Base-by-base conservation (phyloP, 2,113 vertebrate genomes). In the Amblyopsis rosae region DNA sequence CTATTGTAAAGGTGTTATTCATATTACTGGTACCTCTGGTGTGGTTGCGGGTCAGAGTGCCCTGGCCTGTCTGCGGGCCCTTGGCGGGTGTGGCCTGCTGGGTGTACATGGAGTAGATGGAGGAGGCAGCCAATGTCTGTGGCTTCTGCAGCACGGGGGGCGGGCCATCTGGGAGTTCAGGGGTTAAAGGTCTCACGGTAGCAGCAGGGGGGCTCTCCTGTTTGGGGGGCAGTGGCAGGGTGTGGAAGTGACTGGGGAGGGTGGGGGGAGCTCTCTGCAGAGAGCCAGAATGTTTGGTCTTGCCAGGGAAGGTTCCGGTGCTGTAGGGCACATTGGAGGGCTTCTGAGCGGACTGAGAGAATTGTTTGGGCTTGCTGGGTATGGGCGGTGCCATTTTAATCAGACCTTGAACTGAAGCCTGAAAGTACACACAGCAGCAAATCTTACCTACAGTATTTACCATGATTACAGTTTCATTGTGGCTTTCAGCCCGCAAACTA, bases 91-190 rank as follows among this genome's bases (percentile, higher is more conserved):
- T 91, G 60, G 90, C 90, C 17, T 95, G 95, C 58, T 95, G 93
- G 0, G 97, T 99, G 68, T 99, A 99, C 96, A 99, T 98, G 69
- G 95, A 96, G 66, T 96, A 97, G 78, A 99, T 99, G 9, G 95
- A 98, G 56, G 96, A 96, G 0, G 95, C 81, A 0, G 96, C 94
- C 81, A 98, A 88, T 0, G 91, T 96, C 75, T 94, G 94, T n/a
- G 96, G 96, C 78, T 96, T 98, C 73, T 75, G 84, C 32, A 89
- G 74, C 8, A 69, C 16, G 0, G 73, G 87, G 82, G 41, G 84
- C 16, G 8, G 59, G 13, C 89, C 73, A 1, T 80, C 89, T 0
- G 92, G 91, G 10, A 50, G 56, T 67, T 99, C 95, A 0, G 95
- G 93, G 0, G 94, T 96, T 73, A 96, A 98, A 13, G 97, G 97